Evolutionary conservation across 2,888 invertebrate species (phyloP), one percentile per base, ranked within the genome.

Genomic region (Hyles lineata): DNA sequence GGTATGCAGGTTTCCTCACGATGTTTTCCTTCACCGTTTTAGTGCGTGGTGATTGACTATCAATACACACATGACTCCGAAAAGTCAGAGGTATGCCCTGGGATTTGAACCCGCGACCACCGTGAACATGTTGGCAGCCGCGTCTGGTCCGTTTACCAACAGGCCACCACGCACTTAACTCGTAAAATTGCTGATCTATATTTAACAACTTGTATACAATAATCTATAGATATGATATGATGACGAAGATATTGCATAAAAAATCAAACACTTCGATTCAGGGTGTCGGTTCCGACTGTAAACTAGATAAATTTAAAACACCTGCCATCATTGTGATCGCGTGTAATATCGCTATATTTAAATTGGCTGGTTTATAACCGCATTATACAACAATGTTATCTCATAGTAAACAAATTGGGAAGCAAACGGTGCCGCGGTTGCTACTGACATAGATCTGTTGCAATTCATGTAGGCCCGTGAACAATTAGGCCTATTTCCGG

Each of bases 321-420:
- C 50, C 43, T 43, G 7, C 43, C 15, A 17, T 67, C 67, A 67
- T 67, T 21, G 17, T 67, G 17, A 67, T 50, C 23, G 67, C 23
- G 23, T 43, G 23, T 11, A 21, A 15, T 55, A 29, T 17, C 55
- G 8, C 23, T 52, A 61, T 19, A 32, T 43, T 58, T n/a, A 25
- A 72, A 43, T 69, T 50, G 59, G 32, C 23, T 32, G 25, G 25
- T 25, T 72, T 32, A 55, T 58, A 55, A 32, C 60, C 29, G 50
- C 61, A 21, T 73, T 73, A 70, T 23, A 52, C 72, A 73, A 73
- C 72, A 50, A 8, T 35, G 25, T 72, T 72, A 72, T 72, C 70
- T 70, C 69, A 69, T 59, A 69, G 61, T 61, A 61, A 62, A 69
- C 43, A 72, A 67, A 72, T 35, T 61, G n/a, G 29, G 60, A 63